Percentiles rank a stretch among this genome's conserved stretches.
These are phyloP conservation scores for Spinus olivaceus DNA, from an alignment of 2,797 vertebrate species.

Conservation along the genomic window DNA sequence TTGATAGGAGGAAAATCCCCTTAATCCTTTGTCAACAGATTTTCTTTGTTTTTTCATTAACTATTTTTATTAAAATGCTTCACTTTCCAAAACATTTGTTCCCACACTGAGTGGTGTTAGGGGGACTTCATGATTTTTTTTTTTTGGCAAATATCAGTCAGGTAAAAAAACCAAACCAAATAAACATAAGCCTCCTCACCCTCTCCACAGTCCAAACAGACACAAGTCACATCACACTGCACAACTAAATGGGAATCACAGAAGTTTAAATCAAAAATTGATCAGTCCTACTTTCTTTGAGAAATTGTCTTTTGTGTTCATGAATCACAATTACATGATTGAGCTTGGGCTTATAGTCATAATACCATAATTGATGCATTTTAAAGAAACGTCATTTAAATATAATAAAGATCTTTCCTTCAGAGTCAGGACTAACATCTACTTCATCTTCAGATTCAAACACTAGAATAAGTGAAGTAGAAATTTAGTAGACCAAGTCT, in stretches of 20 bases:
- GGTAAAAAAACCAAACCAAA: neutral
- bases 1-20: neutral
- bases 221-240: neutral
- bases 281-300: neutral
- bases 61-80: neutral
- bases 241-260: neutral
- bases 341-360: neutral
- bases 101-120: neutral
- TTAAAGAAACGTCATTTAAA: neutral
- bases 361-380: neutral
- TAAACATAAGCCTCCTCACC: neutral
- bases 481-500: neutral
- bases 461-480: neutral
- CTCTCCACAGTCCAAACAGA: neutral
- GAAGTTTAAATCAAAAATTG: neutral
- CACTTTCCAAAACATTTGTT: neutral
- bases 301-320: neutral
- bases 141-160: neutral
- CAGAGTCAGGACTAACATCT: neutral
- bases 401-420: neutral
- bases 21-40: neutral
- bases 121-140: fast-evolving
- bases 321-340: neutral
- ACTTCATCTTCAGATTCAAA: neutral
- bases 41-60: neutral